Base-by-base conservation (phyloP, 1,140 invertebrate species). In the Pantala flavescens region DNA sequence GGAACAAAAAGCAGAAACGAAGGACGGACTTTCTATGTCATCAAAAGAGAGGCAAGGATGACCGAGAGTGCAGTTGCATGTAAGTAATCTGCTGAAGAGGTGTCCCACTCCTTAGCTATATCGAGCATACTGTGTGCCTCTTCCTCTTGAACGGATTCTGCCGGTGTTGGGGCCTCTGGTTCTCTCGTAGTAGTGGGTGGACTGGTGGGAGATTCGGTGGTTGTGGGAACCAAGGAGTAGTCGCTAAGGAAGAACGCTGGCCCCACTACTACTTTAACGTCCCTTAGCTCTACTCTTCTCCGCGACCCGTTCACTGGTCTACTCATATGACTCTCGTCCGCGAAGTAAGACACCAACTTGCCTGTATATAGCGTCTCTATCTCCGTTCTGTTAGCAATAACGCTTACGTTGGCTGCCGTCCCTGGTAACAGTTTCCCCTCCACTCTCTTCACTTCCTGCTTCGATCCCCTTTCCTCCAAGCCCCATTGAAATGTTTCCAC, bases 391-490 rank as follows among this genome's bases (percentile, higher is more conserved):
- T 90, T 91, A 0, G 88, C 91, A 43, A 81, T 84, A 3, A 94
- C 83, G 0, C 90, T 91, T 0, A 93, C 90, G 80, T 93, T 93
- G 28, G 92, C 88, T 11, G 87, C 92, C 0, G 91, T 93, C 43
- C 91, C 91, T 7, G 90, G 88, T 80, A 89, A 87, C 70, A 92
- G 80, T 74, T 82, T 82, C 76, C 86, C 83, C 77, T 88, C 84
- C n/a, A 91, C 84, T 75, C 85, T 86, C 76, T 85, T 82, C 7
- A 87, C 80, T 73, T 89, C 89, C 7, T 87, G 85, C 55, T 84
- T 84, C 71, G 85, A 84, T 74, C 87, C 84, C 0, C 81, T 83
- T 49, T 86, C 85, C 24, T 85, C 85, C 23, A 89, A 85, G 3
- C 89, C 90, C 91, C 91, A 93, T 75, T 86, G 84, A 73, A 91